Evolutionary conservation across 2,113 vertebrate species (phyloP), one percentile per base, ranked within the genome.

Genomic region (Rhineura floridana): DNA sequence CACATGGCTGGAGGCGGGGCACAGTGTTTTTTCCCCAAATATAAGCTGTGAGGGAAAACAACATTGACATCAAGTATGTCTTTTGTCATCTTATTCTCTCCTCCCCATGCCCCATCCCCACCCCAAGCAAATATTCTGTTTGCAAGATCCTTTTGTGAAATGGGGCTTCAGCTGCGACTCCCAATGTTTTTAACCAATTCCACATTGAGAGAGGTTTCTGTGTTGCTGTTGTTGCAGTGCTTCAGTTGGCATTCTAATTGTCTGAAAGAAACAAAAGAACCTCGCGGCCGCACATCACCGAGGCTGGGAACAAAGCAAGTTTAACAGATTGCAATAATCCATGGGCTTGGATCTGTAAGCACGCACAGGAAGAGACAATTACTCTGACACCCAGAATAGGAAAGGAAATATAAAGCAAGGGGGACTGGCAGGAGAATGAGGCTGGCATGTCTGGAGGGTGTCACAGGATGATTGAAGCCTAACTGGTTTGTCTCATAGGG

Each of bases 281-380:
- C 6, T 85, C 59, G 30, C 0, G 19, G 11, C 1, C 21, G 0
- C 13, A 55, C 83, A 83, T 87, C 23, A 4, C 0, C 0, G 2
- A 28, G 62, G 6, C 9, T 19, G 73, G 50, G 44, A 55, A 65
- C 10, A 0, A 12, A 76, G 83, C 21, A 62, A n/a, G 0, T 89
- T 87, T 81, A 89, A 75, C 62, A n/a, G 65, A 15, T 73, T 87
- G 81, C 25, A 83, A 69, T 2, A 90, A 90, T 67, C 63, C 73
- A 25, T 21, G 62, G 72, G 65, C 79, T 62, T 76, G 42, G 81
- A 91, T 85, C 0, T 72, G n/a, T 77, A 39, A 82, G 63, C 52
- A 78, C 19, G 10, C 63, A 28, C 69, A 7, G 55, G 76, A 59
- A 62, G 52, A 44, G 59, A 89, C 42, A 81, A 48, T 46, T 78